A percentile compares a stretch with the other conserved stretches of the same genome.
Evolutionary conservation across 2,797 vertebrate species (phyloP).

Genomic region (Philypnodon macrostomus): DNA sequence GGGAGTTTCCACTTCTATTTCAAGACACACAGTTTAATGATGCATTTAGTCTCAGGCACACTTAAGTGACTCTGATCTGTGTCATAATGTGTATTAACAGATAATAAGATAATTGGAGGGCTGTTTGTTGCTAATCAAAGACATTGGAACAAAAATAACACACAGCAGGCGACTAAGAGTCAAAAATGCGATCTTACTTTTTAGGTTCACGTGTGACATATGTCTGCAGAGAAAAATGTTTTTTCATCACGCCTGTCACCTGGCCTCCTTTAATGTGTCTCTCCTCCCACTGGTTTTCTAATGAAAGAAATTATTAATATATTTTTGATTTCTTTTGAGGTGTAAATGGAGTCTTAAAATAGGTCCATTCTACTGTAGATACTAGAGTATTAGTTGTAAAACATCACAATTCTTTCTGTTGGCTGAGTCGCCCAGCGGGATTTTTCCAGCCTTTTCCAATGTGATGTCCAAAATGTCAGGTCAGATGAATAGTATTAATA

Average conservation of each 20-base stretch:
- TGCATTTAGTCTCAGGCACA: constrained; percentile 3
- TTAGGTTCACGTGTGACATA: constrained; percentile 44
- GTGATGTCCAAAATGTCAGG: too few relatives aligned
- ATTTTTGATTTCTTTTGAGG: constrained; percentile 25
- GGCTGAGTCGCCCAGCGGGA: too few relatives aligned
- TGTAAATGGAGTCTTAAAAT: constrained; percentile 35
- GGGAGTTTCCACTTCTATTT: neutral
- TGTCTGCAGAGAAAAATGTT: constrained; percentile 38
- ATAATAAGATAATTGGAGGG: constrained; percentile 7
- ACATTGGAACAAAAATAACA: neutral
- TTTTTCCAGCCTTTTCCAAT: too few relatives aligned
- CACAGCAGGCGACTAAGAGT: constrained; percentile 1
- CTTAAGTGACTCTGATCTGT: constrained; percentile 8
- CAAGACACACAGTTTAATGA: constrained; percentile 7
- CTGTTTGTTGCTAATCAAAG: constrained; percentile 3
- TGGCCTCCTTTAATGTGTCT: constrained; percentile 33
- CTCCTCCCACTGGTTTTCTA: constrained; percentile 12
- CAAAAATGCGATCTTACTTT: constrained; percentile 25
- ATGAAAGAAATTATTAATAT: constrained; percentile 13
- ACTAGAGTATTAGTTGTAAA: too few relatives aligned
- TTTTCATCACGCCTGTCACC: constrained; percentile 44
- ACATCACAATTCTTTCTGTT: too few relatives aligned
- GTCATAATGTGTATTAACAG: neutral
- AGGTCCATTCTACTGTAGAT: constrained; percentile 11
- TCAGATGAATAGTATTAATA: too few relatives aligned